Evolutionary conservation across 1,140 invertebrate species (phyloP), one percentile per base, ranked within the genome.

Genomic region (Brachionus koreanus): DNA sequence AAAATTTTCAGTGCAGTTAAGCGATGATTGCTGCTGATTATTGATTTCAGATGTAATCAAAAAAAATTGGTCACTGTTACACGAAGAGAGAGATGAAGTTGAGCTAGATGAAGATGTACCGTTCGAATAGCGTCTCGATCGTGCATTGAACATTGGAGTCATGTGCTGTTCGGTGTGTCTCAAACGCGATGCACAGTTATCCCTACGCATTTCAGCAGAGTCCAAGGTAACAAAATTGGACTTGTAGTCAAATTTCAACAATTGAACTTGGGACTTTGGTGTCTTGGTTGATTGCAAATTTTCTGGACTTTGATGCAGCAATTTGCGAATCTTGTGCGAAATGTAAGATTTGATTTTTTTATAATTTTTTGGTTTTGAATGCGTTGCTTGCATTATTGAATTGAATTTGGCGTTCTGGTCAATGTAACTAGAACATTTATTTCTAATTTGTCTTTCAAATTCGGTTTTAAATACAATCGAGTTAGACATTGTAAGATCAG

Each of bases 401-500:
- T 46, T 25, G 0, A 29, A 46, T 29, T 74, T 42, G 6, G 16
- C 42, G 19, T 74, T 33, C 33, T 25, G 42, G 43, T 74, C 69
- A 46, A 74, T 74, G 23, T 74, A 74, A 29, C 39, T 43, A 7
- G 39, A 46, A 13, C 69, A 74, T 46, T 74, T 74, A 19, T 74
- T 74, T 46, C 25, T 46, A 12, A 49, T 19, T 46, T 74, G 19
- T 74, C 43, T 42, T 46, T 74, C 69, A 74, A 74, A 74, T 46
- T 43, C 42, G 16, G 39, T 23, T 74, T 74, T 74, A 74, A 46
- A 74, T 74, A 74, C 69, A 29, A 74, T 33, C 25, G 69, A 74
- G 25, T 74, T 74, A 10, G 69, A 74, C 69, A 74, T 74, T 74
- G 16, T 74, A 23, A 43, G 43, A 74, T 74, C 69, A 74, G 69